These are phyloP conservation scores for Solenopsis invicta DNA, from an alignment of 1,140 invertebrate species.

Conservation along the genomic window DNA sequence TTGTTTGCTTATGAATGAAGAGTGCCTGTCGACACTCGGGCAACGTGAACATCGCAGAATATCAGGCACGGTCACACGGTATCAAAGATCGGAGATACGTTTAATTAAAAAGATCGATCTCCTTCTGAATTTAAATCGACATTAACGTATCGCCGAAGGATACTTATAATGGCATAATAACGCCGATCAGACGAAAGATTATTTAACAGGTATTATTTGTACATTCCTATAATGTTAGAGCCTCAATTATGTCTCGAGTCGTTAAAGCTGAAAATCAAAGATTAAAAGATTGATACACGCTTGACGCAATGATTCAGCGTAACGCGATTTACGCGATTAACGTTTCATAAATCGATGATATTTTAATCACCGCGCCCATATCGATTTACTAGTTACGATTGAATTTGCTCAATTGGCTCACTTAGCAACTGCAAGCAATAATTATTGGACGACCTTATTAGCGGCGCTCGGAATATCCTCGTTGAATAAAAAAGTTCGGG, in stretches of 20 bases:
- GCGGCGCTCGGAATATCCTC: not conserved
- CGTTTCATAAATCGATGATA: not conserved
- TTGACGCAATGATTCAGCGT: not conserved
- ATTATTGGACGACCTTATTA: not conserved
- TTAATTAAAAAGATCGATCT: conserved; percentile 43
- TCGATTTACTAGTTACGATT: conserved; percentile 7
- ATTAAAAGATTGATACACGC: not conserved
- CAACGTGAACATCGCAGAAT: conserved; percentile 3
- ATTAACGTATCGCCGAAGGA: conserved; percentile 8
- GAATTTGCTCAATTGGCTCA: not conserved
- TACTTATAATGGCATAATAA: conserved; percentile 28
- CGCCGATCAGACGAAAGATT: not conserved
- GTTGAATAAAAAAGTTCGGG: not conserved
- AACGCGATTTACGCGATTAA: not conserved
- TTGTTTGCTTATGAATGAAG: not conserved
- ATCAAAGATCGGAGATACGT: not conserved
- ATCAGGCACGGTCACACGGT: not conserved
- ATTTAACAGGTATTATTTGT: not conserved
- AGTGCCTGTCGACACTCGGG: not conserved
- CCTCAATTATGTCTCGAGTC: not conserved
- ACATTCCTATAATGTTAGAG: not conserved
- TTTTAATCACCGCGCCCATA: not conserved
- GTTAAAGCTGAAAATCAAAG: conserved; percentile 19
- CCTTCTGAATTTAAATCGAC: conserved; percentile 27
- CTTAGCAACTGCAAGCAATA: not conserved